phyloP scores from a whole-genome alignment of 2,113 vertebrate species.

The Lycaon pictus region DNA sequence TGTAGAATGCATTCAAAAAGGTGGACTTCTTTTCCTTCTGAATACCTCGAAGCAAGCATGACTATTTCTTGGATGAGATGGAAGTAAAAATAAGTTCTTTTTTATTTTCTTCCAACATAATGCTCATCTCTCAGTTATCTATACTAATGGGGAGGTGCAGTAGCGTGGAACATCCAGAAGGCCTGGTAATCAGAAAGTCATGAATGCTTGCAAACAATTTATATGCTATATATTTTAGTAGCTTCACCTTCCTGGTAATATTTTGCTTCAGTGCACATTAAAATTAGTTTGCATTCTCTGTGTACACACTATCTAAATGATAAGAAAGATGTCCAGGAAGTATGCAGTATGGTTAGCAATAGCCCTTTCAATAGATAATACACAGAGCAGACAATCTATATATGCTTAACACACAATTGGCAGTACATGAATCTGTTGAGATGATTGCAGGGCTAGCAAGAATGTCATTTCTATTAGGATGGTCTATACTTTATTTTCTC shows the following conservation, averaged over 20 bases:
- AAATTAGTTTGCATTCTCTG: slow-evolving; percentile 76
- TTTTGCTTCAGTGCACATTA: slow-evolving; percentile 76
- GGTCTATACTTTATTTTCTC: background rate
- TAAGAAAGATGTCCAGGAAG: background rate
- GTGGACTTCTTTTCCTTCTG: background rate
- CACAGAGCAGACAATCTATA: background rate
- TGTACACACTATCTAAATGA: slow-evolving; percentile 34
- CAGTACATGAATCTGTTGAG: background rate
- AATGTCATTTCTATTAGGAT: background rate
- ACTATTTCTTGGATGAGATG: background rate
- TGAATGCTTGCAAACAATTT: slow-evolving; percentile 63
- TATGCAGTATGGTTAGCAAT: background rate
- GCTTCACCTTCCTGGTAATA: slow-evolving; percentile 65
- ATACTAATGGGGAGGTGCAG: slow-evolving; percentile 4
- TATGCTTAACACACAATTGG: background rate
- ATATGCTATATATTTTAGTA: slow-evolving; percentile 52
- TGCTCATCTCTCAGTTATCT: slow-evolving; percentile 16
- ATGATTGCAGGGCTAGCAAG: background rate
- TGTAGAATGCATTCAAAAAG: background rate
- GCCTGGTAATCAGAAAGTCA: slow-evolving; percentile 65
- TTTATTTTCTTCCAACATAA: background rate
- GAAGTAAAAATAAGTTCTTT: background rate
- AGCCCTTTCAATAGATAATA: background rate
- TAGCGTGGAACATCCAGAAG: slow-evolving; percentile 48
- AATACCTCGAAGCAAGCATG: background rate